phyloP scores from a whole-genome alignment of 2,113 vertebrate genomes.

The Centrocercus urophasianus region DNA sequence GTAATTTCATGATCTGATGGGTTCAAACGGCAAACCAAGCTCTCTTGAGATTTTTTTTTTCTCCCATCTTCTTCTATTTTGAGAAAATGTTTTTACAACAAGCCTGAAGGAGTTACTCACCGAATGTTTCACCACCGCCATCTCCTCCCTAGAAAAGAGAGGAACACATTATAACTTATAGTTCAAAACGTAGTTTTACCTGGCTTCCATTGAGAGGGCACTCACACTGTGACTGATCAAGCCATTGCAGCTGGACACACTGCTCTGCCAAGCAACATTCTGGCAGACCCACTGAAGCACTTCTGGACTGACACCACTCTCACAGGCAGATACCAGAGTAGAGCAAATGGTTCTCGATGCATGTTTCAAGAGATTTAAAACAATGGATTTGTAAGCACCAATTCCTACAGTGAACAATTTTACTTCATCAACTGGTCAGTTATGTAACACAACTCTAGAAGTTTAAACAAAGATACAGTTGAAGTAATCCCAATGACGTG shows the following conservation, averaged over 20 bases:
- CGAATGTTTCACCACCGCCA: constrained; percentile 52
- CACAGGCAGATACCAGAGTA: background rate
- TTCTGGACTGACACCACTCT: background rate
- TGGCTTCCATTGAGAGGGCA: background rate
- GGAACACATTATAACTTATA: background rate
- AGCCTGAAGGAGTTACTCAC: constrained; percentile 52
- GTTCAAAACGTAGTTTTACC: background rate
- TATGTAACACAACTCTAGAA: background rate
- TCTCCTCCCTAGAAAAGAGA: constrained; percentile 66
- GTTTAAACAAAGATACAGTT: background rate
- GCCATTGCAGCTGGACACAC: rapidly evolving
- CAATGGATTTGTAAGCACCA: background rate
- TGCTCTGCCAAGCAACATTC: background rate
- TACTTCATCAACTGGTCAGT: background rate
- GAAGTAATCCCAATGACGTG: background rate
- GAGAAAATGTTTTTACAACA: background rate
- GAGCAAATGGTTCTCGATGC: background rate
- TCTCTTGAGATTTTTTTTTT: background rate
- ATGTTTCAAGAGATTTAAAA: background rate
- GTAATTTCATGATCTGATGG: background rate
- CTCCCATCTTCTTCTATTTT: background rate
- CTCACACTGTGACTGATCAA: background rate
- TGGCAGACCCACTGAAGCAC: background rate
- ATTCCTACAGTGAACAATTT: rapidly evolving
- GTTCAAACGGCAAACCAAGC: background rate